Base-by-base conservation (phyloP, 2,113 vertebrate species). In the Alosa alosa region DNA sequence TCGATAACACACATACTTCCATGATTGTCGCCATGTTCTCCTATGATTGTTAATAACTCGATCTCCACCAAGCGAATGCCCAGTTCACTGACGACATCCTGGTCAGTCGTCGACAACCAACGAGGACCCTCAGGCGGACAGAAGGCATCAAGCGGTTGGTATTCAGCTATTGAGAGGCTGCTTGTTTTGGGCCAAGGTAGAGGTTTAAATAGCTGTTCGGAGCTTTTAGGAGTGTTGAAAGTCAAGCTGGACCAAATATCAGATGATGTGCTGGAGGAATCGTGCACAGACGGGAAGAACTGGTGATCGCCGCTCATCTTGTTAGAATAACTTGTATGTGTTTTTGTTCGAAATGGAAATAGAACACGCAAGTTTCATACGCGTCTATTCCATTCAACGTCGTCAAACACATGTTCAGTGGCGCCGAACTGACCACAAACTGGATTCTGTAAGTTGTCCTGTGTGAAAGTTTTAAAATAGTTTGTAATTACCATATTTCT, bases 111-210 rank as follows among this genome's bases (percentile, higher is more conserved):
- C 75, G 83, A 36, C 1, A 49, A 68, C 13, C 72, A 36, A 78
- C 52, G 8, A 8, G 83, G 49, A 22, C 60, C 82, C 55, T 55
- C 89, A 20, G 83, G 91, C 2, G 90, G 94, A 88, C 93, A 93
- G 88, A 94, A 96, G 89, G 95, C 94, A 41, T 93, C 88, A 84
- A 95, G 89, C 41, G 95, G 95, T 83, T 95, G 94, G 25, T 95
- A 96, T 13, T 90, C 85, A 44, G 93, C 88, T 84, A 91, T 81
- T 36, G 93, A 93, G 72, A 96, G 88, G 7, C 84, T 91, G 0
- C 90, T 44, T 25, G 64, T 84, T 52, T 72, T 86, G 0, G 94
- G 94, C 94, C 94, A 95, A 25, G 92, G 91, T 1, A 86, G 86
- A 22, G 85, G 86, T 85, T 87, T 89, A 15, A 85, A 84, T 10